These are phyloP conservation scores for Tribolium madens DNA, from an alignment of 1,140 invertebrate genomes.

Conservation along the genomic window DNA sequence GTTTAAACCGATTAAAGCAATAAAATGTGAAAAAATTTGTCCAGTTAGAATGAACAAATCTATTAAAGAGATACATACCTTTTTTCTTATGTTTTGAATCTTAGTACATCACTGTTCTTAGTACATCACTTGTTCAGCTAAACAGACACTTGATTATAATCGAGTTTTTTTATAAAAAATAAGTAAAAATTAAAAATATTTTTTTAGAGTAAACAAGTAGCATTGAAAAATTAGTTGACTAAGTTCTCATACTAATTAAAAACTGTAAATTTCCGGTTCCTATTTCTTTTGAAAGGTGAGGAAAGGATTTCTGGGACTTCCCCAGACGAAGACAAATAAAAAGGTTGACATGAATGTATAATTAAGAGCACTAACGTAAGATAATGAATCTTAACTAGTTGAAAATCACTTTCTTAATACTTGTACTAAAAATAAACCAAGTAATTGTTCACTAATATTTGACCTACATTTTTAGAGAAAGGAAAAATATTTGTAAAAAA, in stretches of 20 bases:
- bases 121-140: no score
- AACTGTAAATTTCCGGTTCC: no score
- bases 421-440: background rate
- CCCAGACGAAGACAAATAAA: background rate
- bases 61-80: background rate
- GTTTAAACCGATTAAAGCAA: background rate
- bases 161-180: no score
- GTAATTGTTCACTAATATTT: constrained; percentile 8
- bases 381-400: background rate
- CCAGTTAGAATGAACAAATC: background rate
- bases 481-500: constrained; percentile 8
- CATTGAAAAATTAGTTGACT: no score
- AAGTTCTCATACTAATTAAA: no score
- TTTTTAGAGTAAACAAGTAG: no score
- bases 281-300: no score
- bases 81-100: background rate
- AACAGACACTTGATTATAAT: no score
- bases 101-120: no score
- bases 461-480: background rate
- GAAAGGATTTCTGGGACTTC: background rate
- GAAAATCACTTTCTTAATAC: background rate
- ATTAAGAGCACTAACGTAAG: background rate
- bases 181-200: no score
- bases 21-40: background rate
- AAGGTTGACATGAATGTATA: background rate